phyloP scores from a whole-genome alignment of 2,888 invertebrate genomes.

The Conomelus anceps region DNA sequence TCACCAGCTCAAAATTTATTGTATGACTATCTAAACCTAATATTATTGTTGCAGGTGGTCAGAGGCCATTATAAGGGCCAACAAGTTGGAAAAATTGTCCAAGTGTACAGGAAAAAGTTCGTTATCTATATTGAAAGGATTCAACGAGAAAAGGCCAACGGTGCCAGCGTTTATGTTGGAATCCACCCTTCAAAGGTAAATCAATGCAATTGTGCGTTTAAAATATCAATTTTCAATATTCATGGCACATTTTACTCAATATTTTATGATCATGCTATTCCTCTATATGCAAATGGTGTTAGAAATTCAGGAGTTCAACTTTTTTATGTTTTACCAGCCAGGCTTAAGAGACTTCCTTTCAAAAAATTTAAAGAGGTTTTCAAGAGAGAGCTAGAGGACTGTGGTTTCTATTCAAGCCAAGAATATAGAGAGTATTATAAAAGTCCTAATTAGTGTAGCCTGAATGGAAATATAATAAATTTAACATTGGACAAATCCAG shows the following conservation, averaged over 20 bases:
- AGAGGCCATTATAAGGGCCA: constrained; percentile 98
- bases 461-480: too few species aligned
- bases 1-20: neutral
- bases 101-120: constrained; percentile 98
- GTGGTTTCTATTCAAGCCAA: too few species aligned
- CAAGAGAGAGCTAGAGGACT: too few species aligned
- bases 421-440: too few species aligned
- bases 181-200: constrained; percentile 97
- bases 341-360: neutral
- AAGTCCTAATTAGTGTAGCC: too few species aligned
- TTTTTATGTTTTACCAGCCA: too few species aligned
- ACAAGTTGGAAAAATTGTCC: constrained; percentile 97
- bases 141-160: constrained; percentile 98
- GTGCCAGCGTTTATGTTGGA: constrained; percentile 95
- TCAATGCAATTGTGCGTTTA: too few species aligned
- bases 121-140: constrained; percentile 98
- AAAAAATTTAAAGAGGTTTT: too few species aligned
- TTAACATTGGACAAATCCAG: too few species aligned
- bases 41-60: constrained; percentile 65
- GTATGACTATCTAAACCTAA: constrained; percentile 35
- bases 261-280: neutral
- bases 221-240: neutral
- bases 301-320: too few species aligned
- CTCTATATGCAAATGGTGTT: too few species aligned
- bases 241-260: neutral